A percentile compares a stretch with the other conserved stretches of the same genome.
phyloP scores from a whole-genome alignment of 2,797 vertebrate genomes.

The Acridotheres tristis region DNA sequence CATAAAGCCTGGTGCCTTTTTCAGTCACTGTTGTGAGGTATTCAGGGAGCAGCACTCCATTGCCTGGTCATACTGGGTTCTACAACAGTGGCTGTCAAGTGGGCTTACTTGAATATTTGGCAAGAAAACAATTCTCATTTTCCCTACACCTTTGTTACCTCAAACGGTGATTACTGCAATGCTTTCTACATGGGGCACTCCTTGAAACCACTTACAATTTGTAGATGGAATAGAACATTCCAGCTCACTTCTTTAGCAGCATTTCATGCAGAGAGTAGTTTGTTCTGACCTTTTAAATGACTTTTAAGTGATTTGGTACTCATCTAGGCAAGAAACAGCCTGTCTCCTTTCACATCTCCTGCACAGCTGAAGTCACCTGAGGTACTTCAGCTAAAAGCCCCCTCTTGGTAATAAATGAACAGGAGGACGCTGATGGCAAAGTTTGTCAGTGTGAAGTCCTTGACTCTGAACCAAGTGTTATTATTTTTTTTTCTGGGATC shows the following conservation, averaged over 20 bases:
- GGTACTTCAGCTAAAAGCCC: constrained; percentile 12
- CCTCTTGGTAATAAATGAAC: background rate
- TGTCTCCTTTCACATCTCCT: background rate
- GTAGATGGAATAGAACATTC: background rate
- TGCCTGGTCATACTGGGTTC: background rate
- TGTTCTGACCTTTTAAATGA: background rate
- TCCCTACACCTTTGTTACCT: background rate
- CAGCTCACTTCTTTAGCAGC: background rate
- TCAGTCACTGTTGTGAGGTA: background rate
- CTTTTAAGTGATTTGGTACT: background rate
- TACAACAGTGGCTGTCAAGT: background rate
- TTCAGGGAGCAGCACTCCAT: background rate
- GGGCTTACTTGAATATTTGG: background rate
- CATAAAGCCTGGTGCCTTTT: background rate
- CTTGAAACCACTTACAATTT: background rate
- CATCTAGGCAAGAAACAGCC: background rate
- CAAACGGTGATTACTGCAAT: background rate
- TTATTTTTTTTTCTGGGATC: background rate
- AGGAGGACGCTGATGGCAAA: background rate
- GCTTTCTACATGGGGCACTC: background rate
- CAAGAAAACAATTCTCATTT: background rate
- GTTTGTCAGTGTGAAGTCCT: background rate
- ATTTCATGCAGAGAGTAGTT: background rate
- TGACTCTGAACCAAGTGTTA: background rate
- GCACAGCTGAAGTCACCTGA: background rate